Base-by-base conservation (phyloP, 2,113 vertebrate genomes). In the Stigmatopora nigra region DNA sequence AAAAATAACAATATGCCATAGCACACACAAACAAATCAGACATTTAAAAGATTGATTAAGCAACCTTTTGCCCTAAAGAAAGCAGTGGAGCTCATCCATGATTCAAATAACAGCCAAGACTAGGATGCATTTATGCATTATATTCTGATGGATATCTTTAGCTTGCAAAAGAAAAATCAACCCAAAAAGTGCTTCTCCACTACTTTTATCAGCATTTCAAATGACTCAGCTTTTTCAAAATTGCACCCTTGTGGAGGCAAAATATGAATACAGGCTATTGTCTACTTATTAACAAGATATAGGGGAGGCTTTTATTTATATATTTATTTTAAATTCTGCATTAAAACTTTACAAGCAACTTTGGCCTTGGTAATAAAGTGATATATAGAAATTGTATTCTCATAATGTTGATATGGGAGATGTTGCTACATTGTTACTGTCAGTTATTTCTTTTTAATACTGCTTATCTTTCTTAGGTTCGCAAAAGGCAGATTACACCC, bases 151-250 rank as follows among this genome's bases (percentile, higher is more conserved):
- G 64, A 82, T 84, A 72, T 70, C 56, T 58, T 52, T 38, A 63
- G 46, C 13, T 76, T 73, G 67, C 47, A 56, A 51, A 72, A 46
- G 68, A 65, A 73, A 75, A 77, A 36, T 63, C n/a, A n/a, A n/a
- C n/a, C n/a, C n/a, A 75, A 77, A 36, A 64, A 25, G 59, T 44
- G 58, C 22, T 61, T 22, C 41, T 12, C 17, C 57, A 10, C 31
- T n/a, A 14, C 58, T 41, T 61, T 61, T 16, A 56, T 56, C 53
- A 69, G 73, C 71, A 77, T 75, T 73, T n/a, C 76, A 69, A 77
- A 62, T 82, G 82, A 89, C 73, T 81, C 79, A 69, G 76, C 74
- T 75, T 71, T 79, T 71, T 62, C 78, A 71, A 71, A 65, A 81
- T 71, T 69, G 78, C 79, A 64, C 68, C 46, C 73, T 71, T 67